These are phyloP conservation scores for Ecliptopera silaceata DNA, from an alignment of 2,888 invertebrate species.

Conservation along the genomic window DNA sequence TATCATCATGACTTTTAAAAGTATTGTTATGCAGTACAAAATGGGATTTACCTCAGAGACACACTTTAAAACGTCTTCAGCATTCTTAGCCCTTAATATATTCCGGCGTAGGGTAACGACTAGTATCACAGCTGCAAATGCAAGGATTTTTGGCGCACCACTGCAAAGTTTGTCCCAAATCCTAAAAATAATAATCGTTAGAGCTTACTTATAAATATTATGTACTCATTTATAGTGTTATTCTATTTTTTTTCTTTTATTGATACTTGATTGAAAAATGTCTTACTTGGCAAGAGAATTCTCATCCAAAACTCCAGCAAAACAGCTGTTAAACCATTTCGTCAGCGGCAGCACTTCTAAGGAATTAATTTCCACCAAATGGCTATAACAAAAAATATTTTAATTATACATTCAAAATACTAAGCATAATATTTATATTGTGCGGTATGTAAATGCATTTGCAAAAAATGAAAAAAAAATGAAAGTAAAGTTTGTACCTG, in stretches of 20 bases:
- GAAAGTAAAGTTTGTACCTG: no score
- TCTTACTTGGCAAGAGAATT: conserved; percentile 89
- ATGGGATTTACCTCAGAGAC: conserved; percentile 80
- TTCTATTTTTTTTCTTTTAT: no score
- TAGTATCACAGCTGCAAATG: conserved; percentile 89
- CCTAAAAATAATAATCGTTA: conserved; percentile 63
- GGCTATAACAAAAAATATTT: conserved; percentile 62
- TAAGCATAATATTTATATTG: no score
- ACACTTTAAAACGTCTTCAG: conserved; percentile 84
- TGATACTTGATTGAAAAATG: no score
- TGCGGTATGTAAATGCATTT: no score
- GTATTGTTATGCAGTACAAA: not conserved
- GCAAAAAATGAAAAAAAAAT: no score
- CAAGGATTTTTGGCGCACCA: conserved; percentile 91
- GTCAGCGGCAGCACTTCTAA: conserved; percentile 86
- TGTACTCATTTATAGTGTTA: no score
- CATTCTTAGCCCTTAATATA: conserved; percentile 84
- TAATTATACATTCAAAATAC: no score
- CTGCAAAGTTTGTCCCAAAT: conserved; percentile 95
- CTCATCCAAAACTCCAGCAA: conserved; percentile 91
- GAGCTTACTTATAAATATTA: not conserved
- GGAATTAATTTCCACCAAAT: conserved; percentile 85
- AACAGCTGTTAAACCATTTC: conserved; percentile 92
- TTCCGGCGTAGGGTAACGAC: conserved; percentile 87
- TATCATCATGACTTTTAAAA: conserved; percentile 1